Evolutionary conservation across 2,113 vertebrate species (phyloP), one percentile per base, ranked within the genome.

Genomic region (Scomber scombrus): DNA sequence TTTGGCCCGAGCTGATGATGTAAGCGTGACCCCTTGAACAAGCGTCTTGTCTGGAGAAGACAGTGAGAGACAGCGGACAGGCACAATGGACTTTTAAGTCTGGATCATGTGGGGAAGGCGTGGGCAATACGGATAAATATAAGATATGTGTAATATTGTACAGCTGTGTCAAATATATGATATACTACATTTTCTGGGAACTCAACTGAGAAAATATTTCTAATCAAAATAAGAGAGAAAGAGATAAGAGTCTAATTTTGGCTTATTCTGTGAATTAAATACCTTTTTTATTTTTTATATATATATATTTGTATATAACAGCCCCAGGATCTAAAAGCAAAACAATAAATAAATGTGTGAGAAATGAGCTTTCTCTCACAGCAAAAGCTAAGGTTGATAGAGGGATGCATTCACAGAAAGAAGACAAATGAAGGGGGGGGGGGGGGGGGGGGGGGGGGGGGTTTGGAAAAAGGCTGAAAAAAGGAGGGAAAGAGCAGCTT

Each of bases 1-100:
- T 85, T 86, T 78, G 74, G 85, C 85, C 73, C 2, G 1, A 55
- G 74, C 62, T 16, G 18, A 60, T 91, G 90, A 91, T 88, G 89
- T 82, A 54, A 75, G 74, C 58, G 31, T 85, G 81, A 79, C 83
- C 88, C 70, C 67, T 63, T 62, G 70, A 81, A 81, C 78, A 45
- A 71, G 57, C 11, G 70, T 71, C 70, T 84, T 64, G 72, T 90
- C 73, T 84, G 55, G 49, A 64, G 40, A 46, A 76, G 85, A 86
- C 77, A 61, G 67, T 2, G 52, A 71, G 65, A 55, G 71, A 63
- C 73, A 26, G 64, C 19, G 16, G 62, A 64, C 56, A 12, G 69
- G 29, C 55, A 81, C 78, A 64, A 65, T 51, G 12, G 34, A 8
- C 77, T 84, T 64, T 60, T 52, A 69, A 64, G 50, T 65, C 78